Base-by-base conservation (phyloP, 2,797 vertebrate species). In the Sebastes matsubarae region DNA sequence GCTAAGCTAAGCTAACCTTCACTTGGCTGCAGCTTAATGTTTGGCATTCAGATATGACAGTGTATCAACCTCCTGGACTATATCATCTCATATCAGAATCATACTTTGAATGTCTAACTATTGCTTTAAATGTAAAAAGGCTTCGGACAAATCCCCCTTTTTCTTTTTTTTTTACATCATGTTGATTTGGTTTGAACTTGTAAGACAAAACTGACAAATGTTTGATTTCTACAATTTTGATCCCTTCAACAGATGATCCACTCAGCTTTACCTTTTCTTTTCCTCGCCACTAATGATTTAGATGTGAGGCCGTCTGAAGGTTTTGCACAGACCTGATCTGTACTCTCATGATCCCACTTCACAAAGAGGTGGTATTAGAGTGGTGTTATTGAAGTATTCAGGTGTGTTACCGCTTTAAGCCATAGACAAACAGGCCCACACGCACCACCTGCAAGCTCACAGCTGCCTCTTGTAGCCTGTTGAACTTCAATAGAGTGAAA, bases 401-500 rank as follows among this genome's bases (percentile, higher is more conserved):
- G 83, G 70, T 86, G 89, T 36, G 52, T 77, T 80, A 63, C 24
- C 1, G 6, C 77, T 74, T 72, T 84, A 81, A 88, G 72, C 82
- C 67, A 46, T 7, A 78, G 29, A 57, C 81, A 86, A 85, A 88
- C 79, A 82, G 54, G 52, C 75, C 74, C 77, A 68, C 75, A 68
- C 22, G n/a, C 74, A 84, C 77, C 68, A 76, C 80, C 82, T 72
- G 36, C 73, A 38, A 52, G 79, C 77, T 72, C 75, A 61, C 76
- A 89, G 83, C 82, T 75, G 74, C 73, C 52, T 78, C 57, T 85
- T 25, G 30, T 66, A 84, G 74, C 54, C 68, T 71, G 72, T 34
- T 88, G 77, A 89, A 83, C 89, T 82, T 90, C 85, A 81, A 60
- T 58, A 79, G 65, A 77, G 70, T 9, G 59, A 85, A 61, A 80